Evolutionary conservation across 2,797 vertebrate genomes (phyloP).

Genomic region (Bovichtus diacanthus): DNA sequence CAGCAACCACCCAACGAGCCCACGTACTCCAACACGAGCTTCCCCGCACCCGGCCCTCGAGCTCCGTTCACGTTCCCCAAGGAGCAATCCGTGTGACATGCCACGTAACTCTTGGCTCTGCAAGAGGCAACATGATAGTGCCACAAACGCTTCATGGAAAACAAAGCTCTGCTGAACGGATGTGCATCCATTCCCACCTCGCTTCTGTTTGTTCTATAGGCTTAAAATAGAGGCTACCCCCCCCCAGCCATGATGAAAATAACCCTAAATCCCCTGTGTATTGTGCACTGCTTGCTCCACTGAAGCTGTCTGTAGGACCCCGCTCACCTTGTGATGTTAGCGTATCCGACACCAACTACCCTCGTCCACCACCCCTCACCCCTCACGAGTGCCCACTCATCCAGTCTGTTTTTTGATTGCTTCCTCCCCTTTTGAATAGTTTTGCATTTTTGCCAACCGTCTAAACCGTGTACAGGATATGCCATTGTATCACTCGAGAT

Average conservation of each 20-base stretch:
- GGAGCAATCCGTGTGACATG: conserved; percentile 88
- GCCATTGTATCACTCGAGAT: conserved; percentile 60
- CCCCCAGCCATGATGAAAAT: conserved; percentile 50
- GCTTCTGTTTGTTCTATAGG: conserved; percentile 52
- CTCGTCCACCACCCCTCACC: conserved; percentile 38
- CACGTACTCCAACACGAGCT: conserved; percentile 84
- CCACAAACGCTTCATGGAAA: conserved; percentile 44
- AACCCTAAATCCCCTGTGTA: conserved; percentile 65
- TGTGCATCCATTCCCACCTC: conserved; percentile 37
- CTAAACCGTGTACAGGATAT: conserved; percentile 70
- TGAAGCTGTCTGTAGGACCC: conserved; percentile 64
- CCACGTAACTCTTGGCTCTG: conserved; percentile 24
- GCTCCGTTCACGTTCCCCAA: conserved; percentile 86
- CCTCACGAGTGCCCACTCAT: conserved; percentile 37
- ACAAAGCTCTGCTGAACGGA: conserved; percentile 56
- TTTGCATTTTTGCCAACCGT: conserved; percentile 63
- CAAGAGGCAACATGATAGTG: conserved; percentile 42
- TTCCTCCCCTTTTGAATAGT: conserved; percentile 49
- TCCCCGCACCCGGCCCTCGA: conserved; percentile 82
- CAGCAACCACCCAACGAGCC: conserved; percentile 79
- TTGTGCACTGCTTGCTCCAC: conserved; percentile 78
- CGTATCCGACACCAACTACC: conserved; percentile 36
- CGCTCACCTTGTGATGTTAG: conserved; percentile 71
- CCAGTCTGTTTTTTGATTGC: conserved; percentile 45
- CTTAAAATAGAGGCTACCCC: conserved; percentile 28